phyloP scores from a whole-genome alignment of 2,113 vertebrate genomes.

The Phalacrocorax brasilianus region DNA sequence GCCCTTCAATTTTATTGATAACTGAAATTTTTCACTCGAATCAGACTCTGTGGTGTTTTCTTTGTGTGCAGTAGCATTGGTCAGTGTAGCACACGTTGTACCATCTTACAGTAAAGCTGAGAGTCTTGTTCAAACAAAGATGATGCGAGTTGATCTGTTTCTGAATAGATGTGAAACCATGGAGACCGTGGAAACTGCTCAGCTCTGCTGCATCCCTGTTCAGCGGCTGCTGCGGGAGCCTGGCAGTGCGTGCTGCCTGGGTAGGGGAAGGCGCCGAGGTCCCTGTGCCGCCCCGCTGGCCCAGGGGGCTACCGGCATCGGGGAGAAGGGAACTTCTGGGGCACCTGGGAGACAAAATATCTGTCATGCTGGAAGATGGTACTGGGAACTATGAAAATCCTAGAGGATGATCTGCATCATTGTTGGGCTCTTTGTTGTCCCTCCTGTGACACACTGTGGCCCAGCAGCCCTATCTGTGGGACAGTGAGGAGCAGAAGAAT shows the following conservation, averaged over 20 bases:
- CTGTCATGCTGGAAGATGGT: neutral
- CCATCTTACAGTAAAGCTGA: neutral
- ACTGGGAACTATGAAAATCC: neutral
- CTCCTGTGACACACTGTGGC: neutral
- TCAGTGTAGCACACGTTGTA: neutral
- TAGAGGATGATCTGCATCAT: neutral
- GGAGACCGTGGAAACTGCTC: neutral
- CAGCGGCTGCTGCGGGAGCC: neutral
- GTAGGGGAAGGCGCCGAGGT: neutral
- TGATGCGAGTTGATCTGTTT: neutral
- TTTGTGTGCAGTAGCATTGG: neutral
- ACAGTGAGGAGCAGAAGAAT: neutral
- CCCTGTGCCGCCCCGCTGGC: neutral
- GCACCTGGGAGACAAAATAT: neutral
- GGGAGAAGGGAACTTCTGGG: neutral
- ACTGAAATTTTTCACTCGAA: neutral
- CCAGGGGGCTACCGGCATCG: accelerated
- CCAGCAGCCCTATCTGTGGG: neutral
- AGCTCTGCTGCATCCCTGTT: neutral
- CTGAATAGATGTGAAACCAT: neutral
- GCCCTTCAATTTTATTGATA: neutral
- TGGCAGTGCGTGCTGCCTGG: neutral
- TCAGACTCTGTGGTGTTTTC: neutral
- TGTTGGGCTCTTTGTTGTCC: neutral
- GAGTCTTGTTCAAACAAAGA: constrained; percentile 13